Evolutionary conservation across 2,113 vertebrate genomes (phyloP).

Genomic region (Puffinus mauretanicus): DNA sequence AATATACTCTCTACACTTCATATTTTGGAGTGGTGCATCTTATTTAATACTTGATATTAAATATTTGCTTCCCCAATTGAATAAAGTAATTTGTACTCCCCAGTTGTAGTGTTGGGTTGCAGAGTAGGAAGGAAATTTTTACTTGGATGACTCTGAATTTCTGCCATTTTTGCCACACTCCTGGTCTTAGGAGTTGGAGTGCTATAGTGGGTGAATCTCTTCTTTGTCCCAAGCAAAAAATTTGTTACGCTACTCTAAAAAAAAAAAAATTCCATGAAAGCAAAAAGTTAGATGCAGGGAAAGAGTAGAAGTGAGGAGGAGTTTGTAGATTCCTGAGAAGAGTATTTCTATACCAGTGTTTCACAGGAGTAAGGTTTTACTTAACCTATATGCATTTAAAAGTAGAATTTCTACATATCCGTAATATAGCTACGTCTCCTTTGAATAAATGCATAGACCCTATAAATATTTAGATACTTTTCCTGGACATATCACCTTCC

Average conservation of each 20-base stretch:
- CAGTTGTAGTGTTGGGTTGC: background rate
- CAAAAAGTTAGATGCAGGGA: background rate
- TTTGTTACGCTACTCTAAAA: background rate
- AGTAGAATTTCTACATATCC: background rate
- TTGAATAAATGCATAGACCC: background rate
- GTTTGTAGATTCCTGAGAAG: background rate
- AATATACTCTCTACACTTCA: background rate
- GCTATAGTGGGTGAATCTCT: background rate
- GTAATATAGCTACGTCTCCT: background rate
- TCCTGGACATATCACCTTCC: background rate
- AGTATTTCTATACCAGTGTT: background rate
- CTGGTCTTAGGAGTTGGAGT: background rate
- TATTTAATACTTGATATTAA: background rate
- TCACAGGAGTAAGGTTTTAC: background rate
- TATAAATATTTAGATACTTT: background rate
- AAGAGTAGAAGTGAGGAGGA: background rate
- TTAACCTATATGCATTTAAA: background rate
- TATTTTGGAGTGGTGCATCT: background rate
- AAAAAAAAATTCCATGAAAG: background rate
- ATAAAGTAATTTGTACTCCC: background rate
- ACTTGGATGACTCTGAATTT: background rate
- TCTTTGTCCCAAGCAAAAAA: background rate
- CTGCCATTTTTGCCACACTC: background rate
- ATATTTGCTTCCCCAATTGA: background rate
- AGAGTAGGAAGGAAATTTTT: background rate